Evolutionary conservation across 2,797 vertebrate species (phyloP).

Genomic region (Sternotherus odoratus): DNA sequence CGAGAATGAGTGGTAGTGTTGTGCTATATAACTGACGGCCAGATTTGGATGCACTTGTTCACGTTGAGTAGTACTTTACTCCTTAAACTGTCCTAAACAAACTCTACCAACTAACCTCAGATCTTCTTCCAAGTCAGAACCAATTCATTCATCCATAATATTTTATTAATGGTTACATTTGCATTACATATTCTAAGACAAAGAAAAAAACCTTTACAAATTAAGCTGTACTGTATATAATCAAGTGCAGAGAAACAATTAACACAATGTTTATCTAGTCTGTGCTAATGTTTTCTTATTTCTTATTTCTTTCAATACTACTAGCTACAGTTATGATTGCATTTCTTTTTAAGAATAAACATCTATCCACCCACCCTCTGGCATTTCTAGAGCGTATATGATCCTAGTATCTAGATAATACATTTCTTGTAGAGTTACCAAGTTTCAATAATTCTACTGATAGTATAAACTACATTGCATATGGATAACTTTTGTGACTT

Average conservation of each 20-base stretch:
- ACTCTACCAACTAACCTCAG: not conserved
- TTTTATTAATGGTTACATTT: not conserved
- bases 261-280: not conserved
- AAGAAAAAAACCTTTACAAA: not conserved
- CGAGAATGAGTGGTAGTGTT: not conserved
- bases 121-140: not conserved
- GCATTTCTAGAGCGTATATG: not conserved
- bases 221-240: not conserved
- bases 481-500: conserved; percentile 56
- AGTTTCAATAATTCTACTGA: conserved; percentile 35
- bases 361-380: not conserved
- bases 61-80: not conserved
- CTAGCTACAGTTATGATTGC: not conserved
- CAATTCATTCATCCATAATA: not conserved
- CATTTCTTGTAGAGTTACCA: conserved; percentile 51
- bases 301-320: no score
- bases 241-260: not conserved
- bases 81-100: not conserved
- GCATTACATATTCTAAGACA: not conserved
- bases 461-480: conserved; percentile 35
- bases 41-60: not conserved
- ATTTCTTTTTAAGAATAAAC: not conserved
- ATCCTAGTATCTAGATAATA: conserved; percentile 19
- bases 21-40: not conserved
- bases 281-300: not conserved